phyloP scores from a whole-genome alignment of 2,797 vertebrate species.

The Lagothrix lagotricha region DNA sequence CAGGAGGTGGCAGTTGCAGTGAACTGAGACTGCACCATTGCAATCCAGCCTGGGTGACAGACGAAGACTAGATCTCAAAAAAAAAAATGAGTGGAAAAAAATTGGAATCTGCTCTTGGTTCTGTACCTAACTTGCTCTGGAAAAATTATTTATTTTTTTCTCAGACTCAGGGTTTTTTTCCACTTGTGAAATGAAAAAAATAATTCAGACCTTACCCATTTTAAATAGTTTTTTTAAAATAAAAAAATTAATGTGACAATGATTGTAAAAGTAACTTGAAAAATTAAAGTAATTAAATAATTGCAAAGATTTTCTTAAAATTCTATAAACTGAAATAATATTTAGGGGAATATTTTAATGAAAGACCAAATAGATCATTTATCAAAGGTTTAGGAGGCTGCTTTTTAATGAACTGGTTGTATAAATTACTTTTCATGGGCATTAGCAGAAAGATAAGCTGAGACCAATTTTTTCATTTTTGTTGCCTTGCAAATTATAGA shows the following conservation, averaged over 20 bases:
- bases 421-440: not conserved
- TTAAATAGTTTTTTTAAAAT: constrained; percentile 8
- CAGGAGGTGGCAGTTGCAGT: too few relatives aligned
- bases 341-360: not conserved
- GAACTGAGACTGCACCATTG: too few relatives aligned
- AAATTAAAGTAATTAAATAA: constrained; percentile 42
- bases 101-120: constrained; percentile 17
- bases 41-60: too few relatives aligned
- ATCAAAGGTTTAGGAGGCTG: not conserved
- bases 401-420: constrained; percentile 1
- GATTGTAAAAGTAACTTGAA: constrained; percentile 30
- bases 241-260: constrained; percentile 16
- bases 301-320: constrained; percentile 22
- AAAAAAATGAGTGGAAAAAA: not conserved
- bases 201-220: not conserved
- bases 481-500: constrained; percentile 5
- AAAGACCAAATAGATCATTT: not conserved
- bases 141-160: constrained; percentile 55
- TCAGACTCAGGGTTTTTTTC: not conserved
- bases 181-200: not conserved
- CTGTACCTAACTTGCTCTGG: not conserved
- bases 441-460: not conserved
- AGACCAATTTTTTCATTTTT: not conserved
- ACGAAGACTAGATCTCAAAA: too few relatives aligned
- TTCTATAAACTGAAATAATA: constrained; percentile 7